These are phyloP conservation scores for Circaetus gallicus DNA, from an alignment of 2,113 vertebrate species.

Conservation along the genomic window DNA sequence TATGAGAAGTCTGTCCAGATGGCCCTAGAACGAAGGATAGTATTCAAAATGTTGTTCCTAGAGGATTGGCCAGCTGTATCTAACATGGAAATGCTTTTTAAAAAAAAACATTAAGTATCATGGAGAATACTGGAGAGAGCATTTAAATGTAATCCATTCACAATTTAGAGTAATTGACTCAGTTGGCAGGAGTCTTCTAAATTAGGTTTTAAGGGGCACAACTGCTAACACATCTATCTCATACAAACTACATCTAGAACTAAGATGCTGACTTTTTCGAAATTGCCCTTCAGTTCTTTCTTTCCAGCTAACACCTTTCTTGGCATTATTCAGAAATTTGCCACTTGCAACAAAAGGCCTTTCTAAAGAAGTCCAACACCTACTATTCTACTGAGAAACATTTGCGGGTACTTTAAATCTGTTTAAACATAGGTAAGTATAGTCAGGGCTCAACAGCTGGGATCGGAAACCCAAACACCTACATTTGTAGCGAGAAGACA, in stretches of 20 bases:
- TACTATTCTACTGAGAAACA: neutral
- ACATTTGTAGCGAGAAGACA: fast-evolving
- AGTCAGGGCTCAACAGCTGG: neutral
- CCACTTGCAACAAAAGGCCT: neutral
- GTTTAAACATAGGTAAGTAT: neutral
- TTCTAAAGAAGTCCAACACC: neutral
- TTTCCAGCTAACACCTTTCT: neutral
- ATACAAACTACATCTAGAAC: neutral
- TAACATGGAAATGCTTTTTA: conserved; percentile 20
- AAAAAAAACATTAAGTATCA: conserved; percentile 11
- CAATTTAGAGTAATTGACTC: conserved; percentile 27
- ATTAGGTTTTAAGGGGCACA: neutral
- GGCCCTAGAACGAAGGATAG: conserved; percentile 18
- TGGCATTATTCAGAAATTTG: neutral
- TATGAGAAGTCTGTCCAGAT: conserved; percentile 24
- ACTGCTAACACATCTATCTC: neutral
- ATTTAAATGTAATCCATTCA: conserved; percentile 30
- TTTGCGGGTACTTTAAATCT: neutral
- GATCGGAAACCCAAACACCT: neutral
- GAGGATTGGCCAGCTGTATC: conserved; percentile 21
- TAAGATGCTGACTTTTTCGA: neutral
- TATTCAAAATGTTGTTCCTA: conserved; percentile 29
- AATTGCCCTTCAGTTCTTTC: neutral
- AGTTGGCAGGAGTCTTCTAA: neutral
- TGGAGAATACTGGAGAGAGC: neutral